Conservation (phyloP, 2,888 invertebrate genomes). For the Automeris io region DNA sequence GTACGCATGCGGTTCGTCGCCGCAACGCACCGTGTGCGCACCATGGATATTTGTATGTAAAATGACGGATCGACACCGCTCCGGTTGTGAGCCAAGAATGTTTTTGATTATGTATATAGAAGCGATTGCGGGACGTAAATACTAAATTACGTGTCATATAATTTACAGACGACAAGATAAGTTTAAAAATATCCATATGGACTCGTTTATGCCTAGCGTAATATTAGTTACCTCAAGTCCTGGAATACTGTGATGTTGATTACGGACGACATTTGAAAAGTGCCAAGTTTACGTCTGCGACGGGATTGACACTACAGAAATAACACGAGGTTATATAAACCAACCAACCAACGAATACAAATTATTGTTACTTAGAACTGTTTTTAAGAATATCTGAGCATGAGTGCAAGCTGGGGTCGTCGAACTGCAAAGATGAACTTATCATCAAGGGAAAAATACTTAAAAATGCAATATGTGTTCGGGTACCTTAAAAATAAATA, state of each 20-base stretch:
- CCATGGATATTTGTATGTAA: too few relatives aligned
- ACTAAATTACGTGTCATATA: too few relatives aligned
- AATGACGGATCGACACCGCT: too few relatives aligned
- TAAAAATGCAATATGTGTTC: neutral
- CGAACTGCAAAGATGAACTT: neutral
- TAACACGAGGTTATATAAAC: slow-evolving; percentile 50
- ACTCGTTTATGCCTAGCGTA: too few relatives aligned
- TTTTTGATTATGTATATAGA: too few relatives aligned
- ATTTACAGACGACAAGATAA: too few relatives aligned
- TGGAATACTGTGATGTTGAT: slow-evolving; percentile 35
- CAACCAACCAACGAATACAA: slow-evolving; percentile 2
- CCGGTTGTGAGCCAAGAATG: too few relatives aligned
- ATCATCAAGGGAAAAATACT: neutral
- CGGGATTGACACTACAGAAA: slow-evolving; percentile 41
- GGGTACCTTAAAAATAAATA: neutral
- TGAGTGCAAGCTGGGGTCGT: neutral
- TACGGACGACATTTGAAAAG: slow-evolving; percentile 36
- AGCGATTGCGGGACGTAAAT: too few relatives aligned
- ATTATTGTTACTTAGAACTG: neutral
- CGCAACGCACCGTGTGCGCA: too few relatives aligned
- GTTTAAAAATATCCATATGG: too few relatives aligned
- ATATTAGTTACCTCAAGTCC: too few relatives aligned
- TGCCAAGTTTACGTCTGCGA: slow-evolving; percentile 61
- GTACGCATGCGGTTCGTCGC: too few relatives aligned
- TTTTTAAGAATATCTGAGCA: neutral